A percentile compares a stretch with the other conserved stretches of the same genome.
Evolutionary conservation across 2,113 vertebrate species (phyloP).

Genomic region (Furnarius figulus): DNA sequence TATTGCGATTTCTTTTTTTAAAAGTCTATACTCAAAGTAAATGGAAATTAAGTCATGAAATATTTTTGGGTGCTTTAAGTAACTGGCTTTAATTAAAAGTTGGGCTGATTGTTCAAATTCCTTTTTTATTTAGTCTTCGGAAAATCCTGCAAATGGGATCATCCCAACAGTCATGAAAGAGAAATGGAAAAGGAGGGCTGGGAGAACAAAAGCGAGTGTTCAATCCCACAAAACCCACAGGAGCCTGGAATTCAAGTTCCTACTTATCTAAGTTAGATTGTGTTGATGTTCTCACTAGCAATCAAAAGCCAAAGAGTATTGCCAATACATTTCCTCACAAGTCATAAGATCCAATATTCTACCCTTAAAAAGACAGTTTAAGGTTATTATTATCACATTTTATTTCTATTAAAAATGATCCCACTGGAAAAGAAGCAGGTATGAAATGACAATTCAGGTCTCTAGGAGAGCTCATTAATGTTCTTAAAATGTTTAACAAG

Average conservation of each 20-base stretch:
- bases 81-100: slow-evolving; percentile 29
- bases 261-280: not conserved
- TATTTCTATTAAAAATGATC: slow-evolving; percentile 61
- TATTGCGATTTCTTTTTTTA: not conserved
- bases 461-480: slow-evolving; percentile 65
- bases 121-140: not conserved
- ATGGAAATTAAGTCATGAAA: slow-evolving; percentile 1
- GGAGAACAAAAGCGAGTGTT: not conserved
- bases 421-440: slow-evolving; percentile 61
- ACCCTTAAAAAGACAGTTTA: slow-evolving; percentile 62
- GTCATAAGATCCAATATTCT: slow-evolving; percentile 65
- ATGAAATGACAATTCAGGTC: slow-evolving; percentile 58
- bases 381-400: slow-evolving; percentile 47
- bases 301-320: slow-evolving; percentile 39
- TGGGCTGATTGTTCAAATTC: not conserved
- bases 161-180: not conserved
- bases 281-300: slow-evolving; percentile 16
- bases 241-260: not conserved
- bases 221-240: slow-evolving; percentile 9
- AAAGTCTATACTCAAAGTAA: not conserved
- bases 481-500: slow-evolving; percentile 60
- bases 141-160: slow-evolving; percentile 18
- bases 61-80: not conserved
- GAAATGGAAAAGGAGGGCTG: not conserved
- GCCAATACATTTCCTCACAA: slow-evolving; percentile 44